These are phyloP conservation scores for Platyura marginata DNA, from an alignment of 1,140 invertebrate genomes.

Conservation along the genomic window DNA sequence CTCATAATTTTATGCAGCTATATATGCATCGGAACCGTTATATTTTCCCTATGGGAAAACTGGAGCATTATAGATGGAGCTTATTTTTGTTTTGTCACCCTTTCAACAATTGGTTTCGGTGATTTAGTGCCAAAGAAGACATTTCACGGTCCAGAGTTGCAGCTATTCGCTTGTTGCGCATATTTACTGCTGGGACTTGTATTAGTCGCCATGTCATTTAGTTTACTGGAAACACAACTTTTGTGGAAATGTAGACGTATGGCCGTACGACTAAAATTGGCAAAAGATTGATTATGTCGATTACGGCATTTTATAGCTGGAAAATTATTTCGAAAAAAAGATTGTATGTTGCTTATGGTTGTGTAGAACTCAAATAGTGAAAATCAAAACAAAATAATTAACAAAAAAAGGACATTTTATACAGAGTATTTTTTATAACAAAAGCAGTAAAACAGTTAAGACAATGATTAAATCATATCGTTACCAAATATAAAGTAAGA, in stretches of 20 bases:
- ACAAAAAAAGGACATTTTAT: too few species aligned
- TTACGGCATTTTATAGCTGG: too few species aligned
- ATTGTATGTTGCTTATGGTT: too few species aligned
- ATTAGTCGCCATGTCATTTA: slow-evolving; percentile 83
- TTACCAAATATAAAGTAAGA: too few species aligned
- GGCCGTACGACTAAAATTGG: slow-evolving; percentile 28
- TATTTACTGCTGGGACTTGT: slow-evolving; percentile 78
- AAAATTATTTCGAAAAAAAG: too few species aligned
- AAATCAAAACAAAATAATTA: too few species aligned
- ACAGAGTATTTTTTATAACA: too few species aligned
- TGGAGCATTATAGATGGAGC: slow-evolving; percentile 68
- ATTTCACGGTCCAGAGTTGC: slow-evolving; percentile 38
- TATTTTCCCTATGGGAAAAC: slow-evolving; percentile 51
- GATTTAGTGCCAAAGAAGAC: slow-evolving; percentile 54
- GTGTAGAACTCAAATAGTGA: too few species aligned
- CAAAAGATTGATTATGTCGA: slow-evolving; percentile 15
- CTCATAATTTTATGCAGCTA: slow-evolving; percentile 48
- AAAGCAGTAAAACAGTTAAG: too few species aligned
- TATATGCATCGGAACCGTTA: slow-evolving; percentile 46
- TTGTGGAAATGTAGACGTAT: slow-evolving; percentile 50
- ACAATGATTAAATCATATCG: too few species aligned
- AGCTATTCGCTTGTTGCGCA: slow-evolving; percentile 65
- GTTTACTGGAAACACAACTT: slow-evolving; percentile 78
- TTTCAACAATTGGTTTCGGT: slow-evolving; percentile 73
- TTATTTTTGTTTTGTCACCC: slow-evolving; percentile 76